Conservation (phyloP, 2,888 invertebrate genomes). For the Tinea pellionella region DNA sequence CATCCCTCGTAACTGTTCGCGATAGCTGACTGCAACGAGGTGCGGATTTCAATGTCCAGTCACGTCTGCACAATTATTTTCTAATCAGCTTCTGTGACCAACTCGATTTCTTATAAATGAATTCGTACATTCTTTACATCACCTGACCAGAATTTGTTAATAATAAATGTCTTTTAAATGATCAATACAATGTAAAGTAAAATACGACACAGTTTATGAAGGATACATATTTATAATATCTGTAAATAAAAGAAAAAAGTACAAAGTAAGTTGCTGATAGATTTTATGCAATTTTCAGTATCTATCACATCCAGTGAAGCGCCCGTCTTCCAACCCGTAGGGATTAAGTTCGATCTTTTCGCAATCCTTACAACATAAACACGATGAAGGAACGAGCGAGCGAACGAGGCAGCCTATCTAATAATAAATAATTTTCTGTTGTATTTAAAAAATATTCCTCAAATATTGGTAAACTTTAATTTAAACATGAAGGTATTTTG, state of each 20-base stretch:
- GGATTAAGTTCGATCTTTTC: slow-evolving; percentile 67
- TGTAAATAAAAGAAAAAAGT: background rate
- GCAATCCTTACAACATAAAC: slow-evolving; percentile 61
- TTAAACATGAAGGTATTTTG: background rate
- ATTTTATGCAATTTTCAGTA: slow-evolving; percentile 70
- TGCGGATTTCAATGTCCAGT: slow-evolving; percentile 27
- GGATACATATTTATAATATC: no score
- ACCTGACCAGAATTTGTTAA: no score
- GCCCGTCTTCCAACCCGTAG: slow-evolving; percentile 41
- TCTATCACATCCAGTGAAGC: slow-evolving; percentile 61
- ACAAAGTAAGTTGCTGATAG: slow-evolving; percentile 61
- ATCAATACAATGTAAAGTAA: no score
- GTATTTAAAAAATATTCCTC: background rate
- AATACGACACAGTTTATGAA: no score
- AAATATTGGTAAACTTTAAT: background rate
- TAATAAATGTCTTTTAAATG: no score
- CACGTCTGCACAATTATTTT: slow-evolving; percentile 67
- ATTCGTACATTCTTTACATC: background rate
- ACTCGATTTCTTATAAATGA: slow-evolving; percentile 2
- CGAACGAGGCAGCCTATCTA: background rate
- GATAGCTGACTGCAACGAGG: background rate
- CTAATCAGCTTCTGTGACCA: slow-evolving; percentile 28
- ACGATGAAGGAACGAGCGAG: slow-evolving; percentile 18
- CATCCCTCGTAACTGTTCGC: background rate
- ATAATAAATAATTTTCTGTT: background rate